Evolutionary conservation across 2,113 vertebrate species (phyloP).

Genomic region (Vulpes vulpes): DNA sequence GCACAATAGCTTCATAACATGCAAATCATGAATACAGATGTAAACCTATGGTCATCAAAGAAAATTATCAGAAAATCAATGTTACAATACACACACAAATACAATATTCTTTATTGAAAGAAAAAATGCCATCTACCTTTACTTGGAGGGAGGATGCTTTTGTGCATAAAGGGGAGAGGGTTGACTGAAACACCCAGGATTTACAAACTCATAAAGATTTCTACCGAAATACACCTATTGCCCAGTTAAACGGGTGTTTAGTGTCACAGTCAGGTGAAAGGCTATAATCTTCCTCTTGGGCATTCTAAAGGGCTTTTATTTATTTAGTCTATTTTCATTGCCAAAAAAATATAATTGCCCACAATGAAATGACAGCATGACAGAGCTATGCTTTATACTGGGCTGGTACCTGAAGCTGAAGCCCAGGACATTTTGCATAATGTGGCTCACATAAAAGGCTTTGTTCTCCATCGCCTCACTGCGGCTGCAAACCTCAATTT

Average conservation of each 20-base stretch:
- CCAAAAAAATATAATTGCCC: conserved; percentile 46
- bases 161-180: background rate
- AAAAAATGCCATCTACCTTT: background rate
- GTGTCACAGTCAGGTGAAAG: background rate
- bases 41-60: background rate
- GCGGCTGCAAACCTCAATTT: conserved; percentile 75
- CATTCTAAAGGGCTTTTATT: conserved; percentile 61
- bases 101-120: background rate
- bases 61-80: conserved; percentile 12
- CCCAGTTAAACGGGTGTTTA: background rate
- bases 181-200: conserved; percentile 32
- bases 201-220: conserved; percentile 58
- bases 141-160: background rate
- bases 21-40: background rate
- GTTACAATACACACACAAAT: background rate
- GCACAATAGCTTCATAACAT: conserved; percentile 2
- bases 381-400: conserved; percentile 43
- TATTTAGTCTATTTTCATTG: background rate
- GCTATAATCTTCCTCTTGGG: conserved; percentile 36
- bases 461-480: conserved; percentile 87
- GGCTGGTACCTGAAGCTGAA: conserved; percentile 83
- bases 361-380: conserved; percentile 64
- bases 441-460: conserved; percentile 83
- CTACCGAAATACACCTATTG: background rate
- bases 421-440: conserved; percentile 72